Percentiles rank a stretch among this genome's conserved stretches.
phyloP scores from a whole-genome alignment of 2,113 vertebrate genomes.

The Triplophysa dalaica region DNA sequence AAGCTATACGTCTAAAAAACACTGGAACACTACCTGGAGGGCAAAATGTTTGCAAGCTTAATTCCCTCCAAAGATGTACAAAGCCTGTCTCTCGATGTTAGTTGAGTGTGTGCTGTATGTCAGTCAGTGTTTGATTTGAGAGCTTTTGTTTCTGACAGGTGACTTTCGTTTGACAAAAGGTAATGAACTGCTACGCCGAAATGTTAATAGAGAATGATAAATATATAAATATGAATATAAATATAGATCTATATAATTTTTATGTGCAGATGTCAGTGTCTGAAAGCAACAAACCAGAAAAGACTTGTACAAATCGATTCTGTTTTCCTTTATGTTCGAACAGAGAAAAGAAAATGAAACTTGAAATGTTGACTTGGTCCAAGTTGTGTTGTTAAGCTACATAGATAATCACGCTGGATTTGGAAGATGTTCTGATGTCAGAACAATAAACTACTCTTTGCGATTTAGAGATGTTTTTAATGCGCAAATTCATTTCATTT shows the following conservation, averaged over 20 bases:
- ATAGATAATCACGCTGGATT: slow-evolving; percentile 77
- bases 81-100: slow-evolving; percentile 74
- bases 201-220: slow-evolving; percentile 79
- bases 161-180: slow-evolving; percentile 68
- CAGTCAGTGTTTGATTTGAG: slow-evolving; percentile 69
- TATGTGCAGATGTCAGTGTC: slow-evolving; percentile 81
- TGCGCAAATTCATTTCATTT: background rate
- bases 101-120: slow-evolving; percentile 72
- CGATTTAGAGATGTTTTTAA: slow-evolving; percentile 59
- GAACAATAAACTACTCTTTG: slow-evolving; percentile 78
- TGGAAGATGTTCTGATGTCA: slow-evolving; percentile 77
- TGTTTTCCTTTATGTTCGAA: slow-evolving; percentile 71
- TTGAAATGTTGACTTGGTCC: slow-evolving; percentile 76
- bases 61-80: slow-evolving; percentile 75
- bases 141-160: slow-evolving; percentile 71
- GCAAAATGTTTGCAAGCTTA: slow-evolving; percentile 58
- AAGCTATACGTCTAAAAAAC: slow-evolving; percentile 62
- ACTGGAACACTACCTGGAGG: slow-evolving; percentile 59
- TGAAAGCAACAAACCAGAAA: slow-evolving; percentile 74
- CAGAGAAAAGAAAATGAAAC: slow-evolving; percentile 65
- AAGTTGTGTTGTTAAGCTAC: slow-evolving; percentile 80
- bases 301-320: slow-evolving; percentile 69
- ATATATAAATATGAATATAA: slow-evolving; percentile 74
- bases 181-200: slow-evolving; percentile 72
- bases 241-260: slow-evolving; percentile 80